These are phyloP conservation scores for Meta bourneti DNA, from an alignment of 2,888 invertebrate genomes.

Conservation along the genomic window DNA sequence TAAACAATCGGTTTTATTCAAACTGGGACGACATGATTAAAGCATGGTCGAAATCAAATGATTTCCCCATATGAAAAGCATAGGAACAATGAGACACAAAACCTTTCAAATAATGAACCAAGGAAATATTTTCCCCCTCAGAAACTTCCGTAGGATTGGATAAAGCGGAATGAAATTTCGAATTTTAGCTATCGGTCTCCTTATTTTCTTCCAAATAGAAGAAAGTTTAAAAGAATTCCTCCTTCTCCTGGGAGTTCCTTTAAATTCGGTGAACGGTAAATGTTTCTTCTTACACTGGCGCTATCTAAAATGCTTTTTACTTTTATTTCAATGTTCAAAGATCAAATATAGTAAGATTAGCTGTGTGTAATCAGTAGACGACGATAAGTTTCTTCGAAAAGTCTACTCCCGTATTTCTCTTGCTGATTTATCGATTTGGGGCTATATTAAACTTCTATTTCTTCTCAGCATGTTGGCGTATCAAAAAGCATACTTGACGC, in stretches of 20 bases:
- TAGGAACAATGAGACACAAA: background rate
- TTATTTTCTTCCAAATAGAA: background rate
- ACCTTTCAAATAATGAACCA: background rate
- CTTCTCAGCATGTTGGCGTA: background rate
- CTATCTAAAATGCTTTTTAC: background rate
- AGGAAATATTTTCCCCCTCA: background rate
- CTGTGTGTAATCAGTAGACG: slow-evolving; percentile 1
- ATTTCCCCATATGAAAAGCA: too few relatives aligned
- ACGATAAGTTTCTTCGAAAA: background rate
- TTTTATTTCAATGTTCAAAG: background rate
- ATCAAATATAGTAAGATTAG: slow-evolving; percentile 1
- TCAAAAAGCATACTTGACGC: too few relatives aligned
- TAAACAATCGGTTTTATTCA: too few relatives aligned
- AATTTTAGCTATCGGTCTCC: background rate
- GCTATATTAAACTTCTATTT: background rate
- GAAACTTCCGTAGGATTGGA: background rate
- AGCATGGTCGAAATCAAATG: too few relatives aligned
- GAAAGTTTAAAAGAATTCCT: background rate
- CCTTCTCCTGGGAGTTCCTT: background rate
- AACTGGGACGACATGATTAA: too few relatives aligned
- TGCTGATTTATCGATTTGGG: background rate
- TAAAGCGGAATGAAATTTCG: slow-evolving; percentile 1
- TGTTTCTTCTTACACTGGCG: background rate
- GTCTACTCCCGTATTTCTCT: background rate
- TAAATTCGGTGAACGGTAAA: slow-evolving; percentile 1